Evolutionary conservation across 92 coral and sea anemone species (phyloP).

Genomic region (Siderastrea radians): DNA sequence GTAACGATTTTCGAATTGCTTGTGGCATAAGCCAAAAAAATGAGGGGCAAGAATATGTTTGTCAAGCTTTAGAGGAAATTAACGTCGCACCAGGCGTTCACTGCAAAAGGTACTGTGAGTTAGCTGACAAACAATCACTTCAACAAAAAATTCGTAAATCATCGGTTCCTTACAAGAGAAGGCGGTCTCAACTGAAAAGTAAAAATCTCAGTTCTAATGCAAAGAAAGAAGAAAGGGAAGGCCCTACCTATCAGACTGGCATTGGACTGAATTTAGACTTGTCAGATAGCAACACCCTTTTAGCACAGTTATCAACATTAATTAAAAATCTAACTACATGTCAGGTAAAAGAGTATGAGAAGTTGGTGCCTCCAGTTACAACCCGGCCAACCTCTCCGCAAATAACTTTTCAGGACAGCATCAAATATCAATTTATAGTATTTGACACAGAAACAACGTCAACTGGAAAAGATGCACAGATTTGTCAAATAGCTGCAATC

Average conservation of each 20-base stretch:
- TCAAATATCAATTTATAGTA: constrained; percentile 30
- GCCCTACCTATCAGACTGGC: constrained; percentile 27
- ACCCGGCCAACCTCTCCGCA: constrained; percentile 25
- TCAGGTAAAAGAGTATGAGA: too few species aligned
- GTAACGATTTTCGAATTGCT: constrained; percentile 60
- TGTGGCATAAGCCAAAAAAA: constrained; percentile 57
- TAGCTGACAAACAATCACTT: constrained; percentile 23
- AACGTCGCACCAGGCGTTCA: constrained; percentile 43
- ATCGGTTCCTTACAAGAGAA: constrained; percentile 7
- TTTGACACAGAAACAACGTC: constrained; percentile 54
- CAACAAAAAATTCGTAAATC: constrained; percentile 34
- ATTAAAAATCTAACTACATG: too few species aligned
- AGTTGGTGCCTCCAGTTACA: background rate
- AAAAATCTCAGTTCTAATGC: constrained; percentile 24
- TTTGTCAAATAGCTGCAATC: background rate
- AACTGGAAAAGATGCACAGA: background rate
- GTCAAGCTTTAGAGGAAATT: constrained; percentile 41
- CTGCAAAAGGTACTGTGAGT: constrained; percentile 35
- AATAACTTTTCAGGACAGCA: background rate
- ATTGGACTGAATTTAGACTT: constrained; percentile 1
- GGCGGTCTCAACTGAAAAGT: constrained; percentile 21
- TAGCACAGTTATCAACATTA: too few species aligned
- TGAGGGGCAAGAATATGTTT: constrained; percentile 51
- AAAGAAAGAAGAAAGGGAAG: constrained; percentile 47
- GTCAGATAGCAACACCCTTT: too few species aligned